phyloP scores from a whole-genome alignment of 2,113 vertebrate genomes.

The Prionailurus viverrinus region DNA sequence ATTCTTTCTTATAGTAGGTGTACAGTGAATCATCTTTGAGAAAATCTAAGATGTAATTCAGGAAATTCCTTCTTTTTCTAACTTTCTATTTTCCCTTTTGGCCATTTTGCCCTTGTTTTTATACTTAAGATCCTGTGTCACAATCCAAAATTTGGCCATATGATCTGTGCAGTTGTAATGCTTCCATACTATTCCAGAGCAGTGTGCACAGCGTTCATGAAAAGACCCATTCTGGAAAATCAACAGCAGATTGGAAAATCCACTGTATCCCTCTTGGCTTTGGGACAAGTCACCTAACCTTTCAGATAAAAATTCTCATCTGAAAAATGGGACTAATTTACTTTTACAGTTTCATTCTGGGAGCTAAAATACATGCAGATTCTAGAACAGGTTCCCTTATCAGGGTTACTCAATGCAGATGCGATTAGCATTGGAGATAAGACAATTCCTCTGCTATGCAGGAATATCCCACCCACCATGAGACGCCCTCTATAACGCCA shows the following conservation, averaged over 20 bases:
- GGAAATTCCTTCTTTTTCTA: background rate
- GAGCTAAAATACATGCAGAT: background rate
- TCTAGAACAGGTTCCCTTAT: background rate
- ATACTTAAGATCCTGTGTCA: constrained; percentile 45
- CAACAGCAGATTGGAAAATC: background rate
- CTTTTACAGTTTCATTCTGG: background rate
- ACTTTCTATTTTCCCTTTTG: background rate
- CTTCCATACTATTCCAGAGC: background rate
- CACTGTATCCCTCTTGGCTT: background rate
- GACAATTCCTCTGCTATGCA: background rate
- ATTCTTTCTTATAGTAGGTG: background rate
- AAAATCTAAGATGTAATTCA: background rate
- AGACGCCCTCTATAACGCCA: background rate
- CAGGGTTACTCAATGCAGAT: too few relatives aligned
- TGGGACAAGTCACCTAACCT: background rate
- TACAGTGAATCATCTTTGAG: background rate
- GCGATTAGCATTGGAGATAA: background rate
- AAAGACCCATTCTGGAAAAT: background rate
- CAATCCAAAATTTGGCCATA: background rate
- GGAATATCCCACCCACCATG: background rate
- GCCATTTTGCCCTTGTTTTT: constrained; percentile 22
- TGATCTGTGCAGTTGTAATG: background rate
- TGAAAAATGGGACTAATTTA: background rate
- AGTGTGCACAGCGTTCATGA: background rate
- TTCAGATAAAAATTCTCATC: background rate